These are phyloP conservation scores for Saguinus midas DNA, from an alignment of 2,113 vertebrate species.

Conservation along the genomic window DNA sequence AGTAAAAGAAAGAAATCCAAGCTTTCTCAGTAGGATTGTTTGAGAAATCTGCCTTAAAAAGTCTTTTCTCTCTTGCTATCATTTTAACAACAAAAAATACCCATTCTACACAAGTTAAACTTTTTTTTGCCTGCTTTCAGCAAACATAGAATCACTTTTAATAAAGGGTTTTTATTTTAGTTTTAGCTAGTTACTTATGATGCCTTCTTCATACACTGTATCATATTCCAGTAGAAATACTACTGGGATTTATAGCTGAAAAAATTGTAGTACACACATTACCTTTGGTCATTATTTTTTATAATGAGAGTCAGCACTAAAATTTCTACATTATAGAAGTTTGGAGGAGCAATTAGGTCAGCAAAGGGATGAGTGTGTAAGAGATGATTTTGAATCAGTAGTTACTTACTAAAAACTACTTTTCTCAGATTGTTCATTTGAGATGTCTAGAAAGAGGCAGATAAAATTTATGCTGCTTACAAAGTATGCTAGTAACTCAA, in stretches of 20 bases:
- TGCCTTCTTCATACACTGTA: background rate
- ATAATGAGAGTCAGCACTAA: background rate
- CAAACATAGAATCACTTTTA: background rate
- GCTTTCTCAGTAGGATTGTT: background rate
- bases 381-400: background rate
- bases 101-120: background rate
- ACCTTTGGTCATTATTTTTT: background rate
- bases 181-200: background rate
- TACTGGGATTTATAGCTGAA: background rate
- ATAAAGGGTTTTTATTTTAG: background rate
- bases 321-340: background rate
- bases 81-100: background rate
- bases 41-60: background rate
- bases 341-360: background rate
- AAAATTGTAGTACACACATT: background rate
- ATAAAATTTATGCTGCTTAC: background rate
- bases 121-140: background rate
- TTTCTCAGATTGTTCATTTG: background rate
- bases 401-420: background rate
- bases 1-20: background rate
- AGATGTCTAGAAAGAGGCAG: background rate
- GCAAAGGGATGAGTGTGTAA: background rate
- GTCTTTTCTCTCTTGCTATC: background rate
- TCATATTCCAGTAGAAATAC: background rate
- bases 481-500: background rate